These are phyloP conservation scores for Laticauda laticaudata DNA, from an alignment of 2,113 vertebrate genomes.

Conservation along the genomic window DNA sequence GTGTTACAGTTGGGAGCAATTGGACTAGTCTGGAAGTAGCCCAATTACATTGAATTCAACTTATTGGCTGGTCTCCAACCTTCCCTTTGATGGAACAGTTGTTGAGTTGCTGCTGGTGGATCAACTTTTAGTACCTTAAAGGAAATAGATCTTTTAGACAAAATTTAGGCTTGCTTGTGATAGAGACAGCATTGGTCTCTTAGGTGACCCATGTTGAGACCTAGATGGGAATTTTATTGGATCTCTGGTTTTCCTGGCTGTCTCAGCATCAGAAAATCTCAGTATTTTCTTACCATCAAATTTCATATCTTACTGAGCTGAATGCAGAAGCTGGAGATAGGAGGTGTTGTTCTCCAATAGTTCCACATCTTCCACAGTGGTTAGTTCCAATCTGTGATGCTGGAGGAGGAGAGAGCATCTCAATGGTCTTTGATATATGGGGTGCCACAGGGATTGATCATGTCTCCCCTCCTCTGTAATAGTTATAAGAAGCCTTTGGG, in stretches of 20 bases:
- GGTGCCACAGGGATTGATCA: not conserved
- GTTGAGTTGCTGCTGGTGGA: not conserved
- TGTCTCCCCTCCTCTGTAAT: not conserved
- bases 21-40: not conserved
- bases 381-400: not conserved
- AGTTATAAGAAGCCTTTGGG: not conserved
- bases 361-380: not conserved
- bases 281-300: not conserved
- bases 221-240: not conserved
- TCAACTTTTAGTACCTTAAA: not conserved
- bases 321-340: not conserved
- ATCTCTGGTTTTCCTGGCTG: not conserved
- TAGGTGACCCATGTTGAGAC: not conserved
- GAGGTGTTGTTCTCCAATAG: not conserved
- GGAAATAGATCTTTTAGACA: not conserved
- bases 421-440: not conserved
- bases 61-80: not conserved
- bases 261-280: not conserved
- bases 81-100: not conserved
- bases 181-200: not conserved
- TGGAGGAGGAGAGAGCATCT: not conserved
- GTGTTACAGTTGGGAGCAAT: not conserved
- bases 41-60: not conserved
- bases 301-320: not conserved
- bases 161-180: not conserved